These are phyloP conservation scores for Hyles lineata DNA, from an alignment of 2,888 invertebrate species.

Conservation along the genomic window DNA sequence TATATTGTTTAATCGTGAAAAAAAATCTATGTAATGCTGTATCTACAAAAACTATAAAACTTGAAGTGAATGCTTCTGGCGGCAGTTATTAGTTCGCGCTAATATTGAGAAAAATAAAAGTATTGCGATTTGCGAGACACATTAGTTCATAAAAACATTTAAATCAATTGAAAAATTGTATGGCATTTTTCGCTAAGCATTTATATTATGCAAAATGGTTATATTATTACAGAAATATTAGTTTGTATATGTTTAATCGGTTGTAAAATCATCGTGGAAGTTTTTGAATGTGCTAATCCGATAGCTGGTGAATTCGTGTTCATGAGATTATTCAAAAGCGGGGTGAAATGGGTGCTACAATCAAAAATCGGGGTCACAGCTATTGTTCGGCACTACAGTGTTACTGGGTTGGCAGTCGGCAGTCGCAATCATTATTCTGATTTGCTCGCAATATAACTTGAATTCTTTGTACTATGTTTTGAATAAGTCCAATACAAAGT, in stretches of 20 bases:
- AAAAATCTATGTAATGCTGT: too few relatives aligned
- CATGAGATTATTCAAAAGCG: conserved; percentile 14
- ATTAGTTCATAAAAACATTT: too few relatives aligned
- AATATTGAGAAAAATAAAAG: too few relatives aligned
- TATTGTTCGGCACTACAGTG: conserved; percentile 13
- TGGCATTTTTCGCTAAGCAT: too few relatives aligned
- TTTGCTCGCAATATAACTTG: background rate
- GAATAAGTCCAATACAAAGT: background rate
- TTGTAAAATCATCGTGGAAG: background rate
- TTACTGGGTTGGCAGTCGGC: background rate
- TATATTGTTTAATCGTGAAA: too few relatives aligned
- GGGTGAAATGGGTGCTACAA: conserved; percentile 20
- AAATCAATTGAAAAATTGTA: too few relatives aligned
- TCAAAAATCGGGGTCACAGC: conserved; percentile 22
- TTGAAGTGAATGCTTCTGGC: too few relatives aligned
- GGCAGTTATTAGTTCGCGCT: too few relatives aligned
- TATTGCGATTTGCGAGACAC: too few relatives aligned
- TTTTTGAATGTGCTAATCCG: conserved; percentile 34
- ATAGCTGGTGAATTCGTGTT: conserved; percentile 13
- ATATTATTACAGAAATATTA: background rate
- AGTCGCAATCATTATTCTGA: background rate
- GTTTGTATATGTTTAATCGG: background rate
- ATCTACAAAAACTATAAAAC: too few relatives aligned
- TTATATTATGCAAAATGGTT: background rate
- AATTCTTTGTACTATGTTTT: background rate